Percentiles rank a stretch among this genome's conserved stretches.
These are phyloP conservation scores for Pseudorasbora parva DNA, from an alignment of 2,113 vertebrate genomes.

Conservation along the genomic window DNA sequence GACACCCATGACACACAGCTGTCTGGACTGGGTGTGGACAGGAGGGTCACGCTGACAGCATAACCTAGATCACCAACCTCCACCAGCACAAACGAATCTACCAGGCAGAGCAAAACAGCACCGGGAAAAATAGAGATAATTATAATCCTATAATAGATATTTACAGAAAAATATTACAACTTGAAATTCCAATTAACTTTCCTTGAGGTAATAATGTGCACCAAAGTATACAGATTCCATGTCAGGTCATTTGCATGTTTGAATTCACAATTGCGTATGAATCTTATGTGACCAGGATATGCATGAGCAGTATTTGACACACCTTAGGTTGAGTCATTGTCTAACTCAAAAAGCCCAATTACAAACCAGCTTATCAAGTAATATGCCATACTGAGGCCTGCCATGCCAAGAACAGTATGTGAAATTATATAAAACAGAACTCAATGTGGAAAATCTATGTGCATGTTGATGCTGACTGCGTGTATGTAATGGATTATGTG, in stretches of 20 bases:
- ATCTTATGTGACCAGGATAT: background rate
- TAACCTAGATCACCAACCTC: conserved; percentile 75
- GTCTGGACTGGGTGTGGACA: conserved; percentile 67
- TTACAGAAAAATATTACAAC: background rate
- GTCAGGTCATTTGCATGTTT: background rate
- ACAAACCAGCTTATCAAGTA: conserved; percentile 21
- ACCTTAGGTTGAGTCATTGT: conserved; percentile 24
- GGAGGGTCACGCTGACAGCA: conserved; percentile 69
- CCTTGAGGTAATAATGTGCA: background rate
- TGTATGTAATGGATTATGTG: background rate
- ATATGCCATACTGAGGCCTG: background rate
- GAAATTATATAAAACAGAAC: background rate
- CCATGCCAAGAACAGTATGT: background rate
- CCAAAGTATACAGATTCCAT: background rate
- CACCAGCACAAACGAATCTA: conserved; percentile 77
- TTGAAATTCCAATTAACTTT: background rate
- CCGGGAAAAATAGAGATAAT: conserved; percentile 25
- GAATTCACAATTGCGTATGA: background rate
- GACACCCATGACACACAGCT: conserved; percentile 72
- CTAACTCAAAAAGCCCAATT: background rate
- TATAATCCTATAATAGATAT: background rate
- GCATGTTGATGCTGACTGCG: background rate
- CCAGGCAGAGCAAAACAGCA: conserved; percentile 7
- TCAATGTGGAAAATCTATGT: background rate
- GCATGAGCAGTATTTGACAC: background rate